Percentiles rank a stretch among this genome's conserved stretches.
These are phyloP conservation scores for Sinohyriopsis cumingii DNA, from an alignment of 2,888 invertebrate species.

Conservation along the genomic window DNA sequence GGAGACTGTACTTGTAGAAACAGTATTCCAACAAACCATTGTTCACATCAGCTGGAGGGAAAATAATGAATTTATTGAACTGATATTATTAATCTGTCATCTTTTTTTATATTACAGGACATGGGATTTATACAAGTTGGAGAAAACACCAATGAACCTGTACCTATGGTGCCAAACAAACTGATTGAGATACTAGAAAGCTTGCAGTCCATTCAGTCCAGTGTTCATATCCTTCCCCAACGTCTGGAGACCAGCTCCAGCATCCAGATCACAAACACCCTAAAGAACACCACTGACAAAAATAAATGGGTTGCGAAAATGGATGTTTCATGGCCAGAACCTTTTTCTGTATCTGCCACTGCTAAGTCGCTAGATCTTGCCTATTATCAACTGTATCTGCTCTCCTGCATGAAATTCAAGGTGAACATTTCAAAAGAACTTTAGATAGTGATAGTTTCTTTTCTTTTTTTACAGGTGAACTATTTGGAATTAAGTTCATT, in stretches of 20 bases:
- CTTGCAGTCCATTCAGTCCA: constrained; percentile 12
- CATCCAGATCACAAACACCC: too few relatives aligned
- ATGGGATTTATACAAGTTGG: constrained; percentile 28
- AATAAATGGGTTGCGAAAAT: constrained; percentile 2
- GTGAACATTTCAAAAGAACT: constrained; percentile 15
- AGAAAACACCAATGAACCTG: not conserved
- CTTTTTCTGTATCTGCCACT: constrained; percentile 22
- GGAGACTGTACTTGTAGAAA: too few relatives aligned
- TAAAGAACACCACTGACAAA: too few relatives aligned
- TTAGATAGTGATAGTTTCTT: not conserved
- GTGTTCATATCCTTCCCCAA: not conserved
- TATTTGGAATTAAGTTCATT: not conserved
- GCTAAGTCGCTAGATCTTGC: constrained; percentile 22
- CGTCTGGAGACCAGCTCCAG: not conserved
- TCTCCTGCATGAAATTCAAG: constrained; percentile 37
- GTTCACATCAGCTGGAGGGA: too few relatives aligned
- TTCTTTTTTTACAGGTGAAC: not conserved
- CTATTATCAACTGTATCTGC: constrained; percentile 28
- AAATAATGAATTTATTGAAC: too few relatives aligned
- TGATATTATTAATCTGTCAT: not conserved
- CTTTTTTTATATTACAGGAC: constrained; percentile 12
- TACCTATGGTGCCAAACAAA: constrained; percentile 12
- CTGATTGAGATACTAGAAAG: constrained; percentile 23
- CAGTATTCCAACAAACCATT: too few relatives aligned
- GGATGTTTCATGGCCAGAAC: constrained; percentile 28